These are phyloP conservation scores for Morus bassanus DNA, from an alignment of 2,797 vertebrate genomes.

Conservation along the genomic window DNA sequence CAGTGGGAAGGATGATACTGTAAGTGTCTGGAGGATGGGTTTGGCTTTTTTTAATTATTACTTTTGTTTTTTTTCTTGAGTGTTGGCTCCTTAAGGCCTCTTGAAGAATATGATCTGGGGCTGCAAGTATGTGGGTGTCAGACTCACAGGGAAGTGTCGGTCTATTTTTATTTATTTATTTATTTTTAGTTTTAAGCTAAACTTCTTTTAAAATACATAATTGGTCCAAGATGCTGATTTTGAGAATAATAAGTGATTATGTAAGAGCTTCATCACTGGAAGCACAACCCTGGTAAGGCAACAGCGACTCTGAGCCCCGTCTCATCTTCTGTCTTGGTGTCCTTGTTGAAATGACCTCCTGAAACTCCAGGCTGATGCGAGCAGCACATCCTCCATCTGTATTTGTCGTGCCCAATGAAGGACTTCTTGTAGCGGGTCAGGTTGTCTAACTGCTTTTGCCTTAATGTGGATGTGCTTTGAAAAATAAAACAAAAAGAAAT, in stretches of 20 bases:
- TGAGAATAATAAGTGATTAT: background rate
- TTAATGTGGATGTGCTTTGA: too few relatives aligned
- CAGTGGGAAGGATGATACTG: background rate
- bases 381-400: fast-evolving
- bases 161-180: background rate
- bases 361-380: background rate
- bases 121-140: background rate
- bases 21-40: background rate
- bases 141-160: background rate
- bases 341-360: background rate
- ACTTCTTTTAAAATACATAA: fast-evolving
- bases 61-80: background rate
- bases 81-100: background rate
- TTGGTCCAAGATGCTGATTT: background rate
- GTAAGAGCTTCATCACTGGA: background rate
- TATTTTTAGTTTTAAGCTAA: background rate
- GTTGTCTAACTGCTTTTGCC: background rate
- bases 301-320: background rate
- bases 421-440: too few relatives aligned
- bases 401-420: fast-evolving
- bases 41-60: background rate
- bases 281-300: background rate
- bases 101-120: background rate
- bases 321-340: too few relatives aligned
- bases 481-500: background rate